Evolutionary conservation across 2,888 invertebrate genomes (phyloP), one percentile per base, ranked within the genome.

Genomic region (Caenorhabditis macrosperma): DNA sequence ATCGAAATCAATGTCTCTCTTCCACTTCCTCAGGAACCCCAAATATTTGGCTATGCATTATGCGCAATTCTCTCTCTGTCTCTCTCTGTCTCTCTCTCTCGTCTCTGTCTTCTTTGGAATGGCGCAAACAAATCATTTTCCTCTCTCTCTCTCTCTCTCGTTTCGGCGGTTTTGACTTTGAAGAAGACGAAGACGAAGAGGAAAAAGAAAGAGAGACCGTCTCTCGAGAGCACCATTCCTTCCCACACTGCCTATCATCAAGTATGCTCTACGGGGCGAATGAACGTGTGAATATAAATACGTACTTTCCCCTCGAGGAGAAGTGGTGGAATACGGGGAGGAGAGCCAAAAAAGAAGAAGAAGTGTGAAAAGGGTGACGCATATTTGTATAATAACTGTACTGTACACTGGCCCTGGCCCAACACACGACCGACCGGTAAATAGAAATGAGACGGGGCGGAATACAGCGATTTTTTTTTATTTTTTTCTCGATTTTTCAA

Each of bases 21-120:
- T n/a, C n/a, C n/a, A n/a, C n/a, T n/a, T n/a, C n/a, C n/a, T n/a
- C 57, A 74, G 54, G 46, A 57, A 64, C 55, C 44, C 75, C 75
- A 75, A 75, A 75, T 75, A 75, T 75, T 75, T 75, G 75, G 66
- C 30, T 75, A 75, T 75, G 66, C 55, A 64, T 66, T 63, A 63
- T 71, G 60, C 60, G 63, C 22, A 59, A 50, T 52, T 20, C 41
- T 38, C 55, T 55, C 46, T 57, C 57, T 33, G 20, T 38, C 9
- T 12, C 22, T n/a, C 41, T 59, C 44, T 24, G 24, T 26, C 59
- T 22, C 57, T 57, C 24, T 57, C 57, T n/a, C 52, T 54, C n/a
- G n/a, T n/a, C n/a, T n/a, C n/a, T n/a, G n/a, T n/a, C n/a, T n/a
- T n/a, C 44, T 44, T 38, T 38, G 38, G 33, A 33, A 44, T n/a